phyloP scores from a whole-genome alignment of 2,888 invertebrate genomes.

The Chesias legatella region DNA sequence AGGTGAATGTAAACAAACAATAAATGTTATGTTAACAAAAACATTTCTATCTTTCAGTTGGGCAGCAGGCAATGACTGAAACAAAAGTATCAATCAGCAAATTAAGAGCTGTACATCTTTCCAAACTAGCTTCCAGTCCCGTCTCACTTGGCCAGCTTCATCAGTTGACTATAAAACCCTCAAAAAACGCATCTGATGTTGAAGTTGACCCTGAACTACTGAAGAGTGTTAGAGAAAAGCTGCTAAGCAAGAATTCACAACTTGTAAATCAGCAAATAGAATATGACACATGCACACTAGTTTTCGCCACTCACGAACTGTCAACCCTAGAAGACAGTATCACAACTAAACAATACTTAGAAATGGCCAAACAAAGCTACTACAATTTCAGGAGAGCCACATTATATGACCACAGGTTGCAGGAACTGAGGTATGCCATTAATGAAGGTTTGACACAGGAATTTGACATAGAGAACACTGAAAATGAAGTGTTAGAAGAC shows the following conservation, averaged over 20 bases:
- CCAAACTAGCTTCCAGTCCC: conserved; percentile 81
- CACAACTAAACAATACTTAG: conserved; percentile 57
- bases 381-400: conserved; percentile 73
- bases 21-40: background rate
- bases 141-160: conserved; percentile 81
- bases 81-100: conserved; percentile 84
- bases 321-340: conserved; percentile 53
- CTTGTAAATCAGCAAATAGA: conserved; percentile 45
- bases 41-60: conserved; percentile 74
- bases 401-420: conserved; percentile 67
- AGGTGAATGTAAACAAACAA: conserved; percentile 30
- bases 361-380: conserved; percentile 70
- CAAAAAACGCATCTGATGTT: conserved; percentile 39
- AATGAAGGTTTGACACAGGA: conserved; percentile 71
- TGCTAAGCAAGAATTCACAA: conserved; percentile 49
- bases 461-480: conserved; percentile 45
- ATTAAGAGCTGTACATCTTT: conserved; percentile 83
- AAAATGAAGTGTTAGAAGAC: conserved; percentile 24
- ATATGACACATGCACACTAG: conserved; percentile 69
- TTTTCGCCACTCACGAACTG: conserved; percentile 60
- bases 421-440: conserved; percentile 70
- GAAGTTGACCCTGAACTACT: conserved; percentile 68
- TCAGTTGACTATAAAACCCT: conserved; percentile 67
- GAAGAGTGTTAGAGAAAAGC: conserved; percentile 63
- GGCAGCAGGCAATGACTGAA: conserved; percentile 81